Percentiles rank a stretch among this genome's conserved stretches.
phyloP scores from a whole-genome alignment of 2,888 invertebrate species.

The Andrena fulva region DNA sequence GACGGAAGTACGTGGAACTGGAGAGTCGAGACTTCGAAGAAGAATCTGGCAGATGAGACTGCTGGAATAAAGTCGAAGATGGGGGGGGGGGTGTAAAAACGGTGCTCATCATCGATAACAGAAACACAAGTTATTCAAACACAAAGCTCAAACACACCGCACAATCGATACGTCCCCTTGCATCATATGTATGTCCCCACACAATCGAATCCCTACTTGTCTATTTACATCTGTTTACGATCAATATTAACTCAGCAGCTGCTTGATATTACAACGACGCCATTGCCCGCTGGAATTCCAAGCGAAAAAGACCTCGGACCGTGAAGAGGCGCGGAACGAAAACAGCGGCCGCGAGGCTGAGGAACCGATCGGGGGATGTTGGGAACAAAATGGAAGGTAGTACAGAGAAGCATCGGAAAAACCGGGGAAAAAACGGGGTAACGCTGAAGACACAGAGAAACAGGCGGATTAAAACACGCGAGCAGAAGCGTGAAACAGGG shows the following conservation, averaged over 20 bases:
- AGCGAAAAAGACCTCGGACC: too few species aligned
- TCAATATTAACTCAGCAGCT: constrained; percentile 8
- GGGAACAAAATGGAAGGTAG: background rate
- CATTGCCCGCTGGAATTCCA: too few species aligned
- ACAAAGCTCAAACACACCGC: background rate
- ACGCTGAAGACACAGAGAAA: background rate
- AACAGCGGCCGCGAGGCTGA: too few species aligned
- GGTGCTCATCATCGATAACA: too few species aligned
- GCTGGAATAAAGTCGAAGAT: too few species aligned
- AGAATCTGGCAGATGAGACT: too few species aligned
- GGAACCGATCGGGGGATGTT: too few species aligned
- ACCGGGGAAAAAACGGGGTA: background rate
- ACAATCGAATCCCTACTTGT: background rate
- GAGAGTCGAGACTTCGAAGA: too few species aligned
- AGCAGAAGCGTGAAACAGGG: constrained; percentile 1
- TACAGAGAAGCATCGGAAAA: background rate
- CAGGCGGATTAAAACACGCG: constrained; percentile 7
- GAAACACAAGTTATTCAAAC: background rate
- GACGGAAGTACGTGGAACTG: too few species aligned
- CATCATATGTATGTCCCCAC: too few species aligned
- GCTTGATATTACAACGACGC: background rate
- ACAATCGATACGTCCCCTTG: too few species aligned
- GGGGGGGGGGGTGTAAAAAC: too few species aligned
- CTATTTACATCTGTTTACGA: constrained; percentile 4
- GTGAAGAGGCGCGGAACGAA: background rate